phyloP scores from a whole-genome alignment of 2,113 vertebrate species.

The Hyla sarda region DNA sequence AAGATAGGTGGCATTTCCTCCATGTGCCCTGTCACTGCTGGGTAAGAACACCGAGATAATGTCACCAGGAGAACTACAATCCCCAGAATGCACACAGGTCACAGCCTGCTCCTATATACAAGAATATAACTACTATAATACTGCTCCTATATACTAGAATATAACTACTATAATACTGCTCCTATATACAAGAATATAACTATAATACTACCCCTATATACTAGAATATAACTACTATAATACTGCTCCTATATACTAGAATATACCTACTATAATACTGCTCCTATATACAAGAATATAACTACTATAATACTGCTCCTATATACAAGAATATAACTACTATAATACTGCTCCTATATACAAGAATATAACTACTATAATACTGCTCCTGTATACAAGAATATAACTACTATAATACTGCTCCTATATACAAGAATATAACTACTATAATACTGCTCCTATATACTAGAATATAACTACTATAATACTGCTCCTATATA shows the following conservation, averaged over 20 bases:
- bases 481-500: conserved; percentile 4
- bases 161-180: background rate
- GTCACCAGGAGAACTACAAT: background rate
- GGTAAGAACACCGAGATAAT: background rate
- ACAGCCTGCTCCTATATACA: too few species aligned
- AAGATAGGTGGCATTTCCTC: background rate
- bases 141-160: background rate
- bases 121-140: background rate
- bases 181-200: background rate
- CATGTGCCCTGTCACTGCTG: background rate
- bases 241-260: background rate
- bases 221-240: conserved; percentile 1
- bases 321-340: background rate
- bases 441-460: conserved; percentile 2
- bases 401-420: conserved; percentile 2
- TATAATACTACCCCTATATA: background rate
- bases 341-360: background rate
- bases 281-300: background rate
- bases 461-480: background rate
- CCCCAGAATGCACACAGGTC: background rate
- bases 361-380: background rate
- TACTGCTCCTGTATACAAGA: background rate
- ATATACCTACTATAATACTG: conserved; percentile 3
- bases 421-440: background rate
- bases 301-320: background rate